phyloP scores from a whole-genome alignment of 2,888 invertebrate species.

The Nycteola revayana region DNA sequence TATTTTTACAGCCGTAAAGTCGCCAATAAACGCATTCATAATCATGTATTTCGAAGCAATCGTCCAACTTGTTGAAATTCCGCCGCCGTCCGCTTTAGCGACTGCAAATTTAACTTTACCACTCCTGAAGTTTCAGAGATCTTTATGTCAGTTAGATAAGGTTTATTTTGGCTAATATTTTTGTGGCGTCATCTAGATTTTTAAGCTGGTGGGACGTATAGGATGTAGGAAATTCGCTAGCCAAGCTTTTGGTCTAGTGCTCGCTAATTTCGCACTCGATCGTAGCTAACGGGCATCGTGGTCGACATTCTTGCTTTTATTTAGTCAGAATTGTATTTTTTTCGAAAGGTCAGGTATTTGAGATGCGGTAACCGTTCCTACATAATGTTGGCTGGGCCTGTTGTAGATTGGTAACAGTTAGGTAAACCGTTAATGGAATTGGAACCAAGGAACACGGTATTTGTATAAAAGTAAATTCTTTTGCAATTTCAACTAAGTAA shows the following conservation, averaged over 20 bases:
- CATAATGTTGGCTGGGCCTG: conserved; percentile 13
- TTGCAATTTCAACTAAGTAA: no score
- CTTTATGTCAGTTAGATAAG: conserved; percentile 46
- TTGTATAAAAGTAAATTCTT: no score
- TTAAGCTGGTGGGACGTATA: conserved; percentile 40
- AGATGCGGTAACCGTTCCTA: conserved; percentile 31
- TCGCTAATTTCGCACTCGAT: conserved; percentile 74
- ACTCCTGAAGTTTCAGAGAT: conserved; percentile 34
- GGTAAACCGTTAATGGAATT: conserved; percentile 1
- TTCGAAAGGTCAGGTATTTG: conserved; percentile 35
- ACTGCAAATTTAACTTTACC: conserved; percentile 58
- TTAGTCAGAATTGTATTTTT: conserved; percentile 42
- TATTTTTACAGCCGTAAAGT: conserved; percentile 42
- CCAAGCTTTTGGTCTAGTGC: conserved; percentile 69
- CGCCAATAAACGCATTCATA: conserved; percentile 31
- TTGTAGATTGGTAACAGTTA: conserved; percentile 4
- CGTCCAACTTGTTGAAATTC: conserved; percentile 80
- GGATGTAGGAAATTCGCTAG: conserved; percentile 72
- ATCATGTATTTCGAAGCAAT: conserved; percentile 51
- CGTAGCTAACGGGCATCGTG: conserved; percentile 65
- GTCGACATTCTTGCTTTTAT: conserved; percentile 61
- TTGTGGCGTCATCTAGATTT: conserved; percentile 11
- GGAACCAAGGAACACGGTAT: background rate
- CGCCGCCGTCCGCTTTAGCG: conserved; percentile 64
- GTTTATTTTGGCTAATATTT: conserved; percentile 47